Evolutionary conservation across 2,888 invertebrate species (phyloP), one percentile per base, ranked within the genome.

Genomic region (Cyaniris semiargus): DNA sequence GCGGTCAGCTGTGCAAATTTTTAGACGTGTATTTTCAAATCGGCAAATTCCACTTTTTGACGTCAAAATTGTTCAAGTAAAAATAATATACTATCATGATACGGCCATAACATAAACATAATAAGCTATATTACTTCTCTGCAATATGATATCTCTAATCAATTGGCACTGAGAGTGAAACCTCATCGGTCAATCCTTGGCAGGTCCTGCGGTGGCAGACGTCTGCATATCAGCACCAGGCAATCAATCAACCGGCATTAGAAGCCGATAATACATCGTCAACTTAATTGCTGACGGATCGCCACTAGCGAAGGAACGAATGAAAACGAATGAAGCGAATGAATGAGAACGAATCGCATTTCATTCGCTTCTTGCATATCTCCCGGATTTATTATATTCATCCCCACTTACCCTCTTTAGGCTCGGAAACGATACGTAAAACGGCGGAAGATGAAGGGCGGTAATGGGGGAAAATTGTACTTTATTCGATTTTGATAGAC

Each of bases 401-500:
- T 89, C 90, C 91, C 88, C 86, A 88, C 87, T 89, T 90, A 90
- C 92, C 93, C 93, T 91, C 90, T 86, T 89, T 86, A 84, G 87
- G 87, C 85, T 90, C 89, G 93, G 92, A 93, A 93, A 88, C 90
- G 92, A 93, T 92, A 93, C 93, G 93, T 92, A 87, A 92, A 93
- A 93, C 90, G 92, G 91, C 92, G 92, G 91, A 91, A 93, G 92
- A 90, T 89, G 91, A 90, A 89, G 91, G 91, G 90, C 90, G 91
- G 91, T 93, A 93, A 93, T 93, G 87, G 92, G 88, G 89, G 91
- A 90, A 93, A 93, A 93, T 93, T 92, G 92, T 89, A 86, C 91
- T 90, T 93, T 92, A 94, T 94, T 93, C 89, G 92, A 93, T 93
- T 93, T 93, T 93, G 93, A 93, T 93, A 91, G 91, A 90, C 91